These are phyloP conservation scores for Ommatoiulus sabulosus DNA, from an alignment of 2,888 invertebrate genomes.

Conservation along the genomic window DNA sequence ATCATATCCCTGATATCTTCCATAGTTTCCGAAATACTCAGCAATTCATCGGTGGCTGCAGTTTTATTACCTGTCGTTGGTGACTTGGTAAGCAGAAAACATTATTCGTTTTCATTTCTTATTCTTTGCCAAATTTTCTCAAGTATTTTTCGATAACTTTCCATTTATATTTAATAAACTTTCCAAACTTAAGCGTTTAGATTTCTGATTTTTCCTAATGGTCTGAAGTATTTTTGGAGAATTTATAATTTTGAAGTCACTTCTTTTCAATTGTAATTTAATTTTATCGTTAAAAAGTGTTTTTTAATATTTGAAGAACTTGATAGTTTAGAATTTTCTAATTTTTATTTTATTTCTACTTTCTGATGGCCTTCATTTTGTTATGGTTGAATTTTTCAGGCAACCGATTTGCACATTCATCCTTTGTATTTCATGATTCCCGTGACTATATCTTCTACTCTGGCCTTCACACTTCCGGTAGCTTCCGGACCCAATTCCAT, in stretches of 20 bases:
- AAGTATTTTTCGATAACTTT: too few relatives aligned
- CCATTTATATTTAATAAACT: too few relatives aligned
- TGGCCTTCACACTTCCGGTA: conserved; percentile 91
- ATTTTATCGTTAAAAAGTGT: too few relatives aligned
- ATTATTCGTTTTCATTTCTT: too few relatives aligned
- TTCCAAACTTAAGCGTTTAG: too few relatives aligned
- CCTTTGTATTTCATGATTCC: conserved; percentile 91
- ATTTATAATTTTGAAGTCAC: too few relatives aligned
- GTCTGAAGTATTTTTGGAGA: too few relatives aligned
- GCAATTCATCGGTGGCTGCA: conserved; percentile 90
- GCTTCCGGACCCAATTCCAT: conserved; percentile 96
- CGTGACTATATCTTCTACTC: conserved; percentile 87
- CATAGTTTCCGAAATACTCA: conserved; percentile 87
- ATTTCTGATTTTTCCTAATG: too few relatives aligned
- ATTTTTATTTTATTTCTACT: too few relatives aligned
- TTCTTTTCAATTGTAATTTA: too few relatives aligned
- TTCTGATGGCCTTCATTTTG: conserved; percentile 66
- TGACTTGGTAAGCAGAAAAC: conserved; percentile 70
- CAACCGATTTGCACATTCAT: conserved; percentile 78
- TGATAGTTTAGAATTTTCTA: too few relatives aligned
- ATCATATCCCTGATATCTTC: conserved; percentile 83
- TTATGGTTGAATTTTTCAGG: conserved; percentile 70
- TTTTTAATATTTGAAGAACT: too few relatives aligned
- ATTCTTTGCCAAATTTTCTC: not conserved
- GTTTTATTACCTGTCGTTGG: conserved; percentile 86